phyloP scores from a whole-genome alignment of 2,113 vertebrate genomes.

The Anhinga rufa region DNA sequence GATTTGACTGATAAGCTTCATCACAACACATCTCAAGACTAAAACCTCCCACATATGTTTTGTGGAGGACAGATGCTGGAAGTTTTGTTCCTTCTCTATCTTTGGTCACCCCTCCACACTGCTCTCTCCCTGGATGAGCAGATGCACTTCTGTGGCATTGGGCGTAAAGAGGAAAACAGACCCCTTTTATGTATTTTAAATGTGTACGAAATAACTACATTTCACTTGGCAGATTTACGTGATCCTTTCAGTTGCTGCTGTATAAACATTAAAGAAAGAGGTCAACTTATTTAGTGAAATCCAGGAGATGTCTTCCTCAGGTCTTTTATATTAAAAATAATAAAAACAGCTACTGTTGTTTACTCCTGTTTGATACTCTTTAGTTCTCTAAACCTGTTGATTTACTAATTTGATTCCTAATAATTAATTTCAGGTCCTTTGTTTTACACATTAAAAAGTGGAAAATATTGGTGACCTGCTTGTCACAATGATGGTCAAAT shows the following conservation, averaged over 20 bases:
- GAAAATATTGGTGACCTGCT: neutral
- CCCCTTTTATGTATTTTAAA: neutral
- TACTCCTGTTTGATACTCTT: neutral
- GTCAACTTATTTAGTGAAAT: neutral
- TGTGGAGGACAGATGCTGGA: neutral
- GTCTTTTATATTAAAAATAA: neutral
- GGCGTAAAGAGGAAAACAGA: neutral
- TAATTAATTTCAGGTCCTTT: neutral
- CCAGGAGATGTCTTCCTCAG: fast-evolving
- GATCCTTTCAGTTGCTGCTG: neutral
- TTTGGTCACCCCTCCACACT: neutral
- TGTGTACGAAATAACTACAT: neutral
- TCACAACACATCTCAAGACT: neutral
- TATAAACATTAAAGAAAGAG: neutral
- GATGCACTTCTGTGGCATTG: neutral
- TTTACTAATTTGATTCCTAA: neutral
- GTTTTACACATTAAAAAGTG: neutral
- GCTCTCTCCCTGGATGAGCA: neutral
- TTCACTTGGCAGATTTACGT: neutral
- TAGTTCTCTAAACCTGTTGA: neutral
- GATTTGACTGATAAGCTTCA: neutral
- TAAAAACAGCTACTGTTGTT: neutral
- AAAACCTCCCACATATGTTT: neutral
- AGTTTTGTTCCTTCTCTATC: neutral
- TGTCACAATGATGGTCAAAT: neutral